phyloP scores from a whole-genome alignment of 1,140 invertebrate species.

The Sarcophaga peregrina region DNA sequence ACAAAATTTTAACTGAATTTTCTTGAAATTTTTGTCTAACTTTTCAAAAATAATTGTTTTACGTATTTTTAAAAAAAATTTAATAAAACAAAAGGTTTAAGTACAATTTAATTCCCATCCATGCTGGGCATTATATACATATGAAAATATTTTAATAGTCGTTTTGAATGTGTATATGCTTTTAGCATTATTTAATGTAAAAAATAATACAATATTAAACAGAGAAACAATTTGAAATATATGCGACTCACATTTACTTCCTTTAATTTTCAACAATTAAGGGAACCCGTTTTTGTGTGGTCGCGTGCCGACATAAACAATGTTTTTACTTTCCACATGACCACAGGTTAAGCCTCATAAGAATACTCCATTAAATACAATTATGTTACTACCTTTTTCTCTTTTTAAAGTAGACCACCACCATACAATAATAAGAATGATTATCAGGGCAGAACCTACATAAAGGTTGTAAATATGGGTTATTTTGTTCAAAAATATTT shows the following conservation, averaged over 20 bases:
- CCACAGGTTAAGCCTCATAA: neutral
- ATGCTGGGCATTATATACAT: neutral
- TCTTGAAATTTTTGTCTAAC: neutral
- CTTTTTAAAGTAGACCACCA: no score
- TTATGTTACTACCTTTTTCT: no score
- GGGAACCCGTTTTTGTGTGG: slow-evolving; percentile 1
- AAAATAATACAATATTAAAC: neutral
- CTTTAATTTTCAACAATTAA: neutral
- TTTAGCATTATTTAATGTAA: slow-evolving; percentile 10
- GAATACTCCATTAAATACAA: neutral
- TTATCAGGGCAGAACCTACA: no score
- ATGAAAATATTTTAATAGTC: neutral
- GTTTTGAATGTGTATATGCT: neutral
- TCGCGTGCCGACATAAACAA: neutral
- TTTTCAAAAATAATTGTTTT: neutral
- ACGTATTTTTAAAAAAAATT: neutral
- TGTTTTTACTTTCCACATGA: neutral
- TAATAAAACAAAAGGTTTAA: slow-evolving; percentile 11
- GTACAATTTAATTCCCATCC: slow-evolving; percentile 15
- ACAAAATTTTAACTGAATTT: neutral
- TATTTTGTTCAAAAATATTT: no score
- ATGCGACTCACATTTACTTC: neutral
- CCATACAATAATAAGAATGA: no score
- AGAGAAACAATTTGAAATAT: neutral
- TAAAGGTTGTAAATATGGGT: no score